Base-by-base conservation (phyloP, 2,113 vertebrate species). In the Pomatorhinus ruficollis region DNA sequence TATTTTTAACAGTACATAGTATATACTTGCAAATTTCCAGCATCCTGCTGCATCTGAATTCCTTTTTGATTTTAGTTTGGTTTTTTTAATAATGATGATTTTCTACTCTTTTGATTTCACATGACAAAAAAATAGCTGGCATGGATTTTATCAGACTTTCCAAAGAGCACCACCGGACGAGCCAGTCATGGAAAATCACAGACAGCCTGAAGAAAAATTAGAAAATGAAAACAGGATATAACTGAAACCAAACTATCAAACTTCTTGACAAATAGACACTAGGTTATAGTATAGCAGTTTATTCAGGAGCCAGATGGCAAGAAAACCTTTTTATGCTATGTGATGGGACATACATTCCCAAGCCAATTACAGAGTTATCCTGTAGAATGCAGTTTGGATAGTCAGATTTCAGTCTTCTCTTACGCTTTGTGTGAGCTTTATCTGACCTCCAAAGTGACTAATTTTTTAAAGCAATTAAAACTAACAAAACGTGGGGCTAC, bases 191-290 rank as follows among this genome's bases (percentile, higher is more conserved):
- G 82, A 91, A 95, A 91, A 94, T 77, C 64, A 80, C 45, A 85
- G 87, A 72, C 47, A 93, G 65, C 4, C 8, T 79, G n/a, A 85
- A 61, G 18, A 37, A 75, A 86, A 70, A 54, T 17, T 74, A 87
- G 49, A 76, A 89, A 88, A 88, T n/a, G 9, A 88, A 85, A 93
- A 61, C 25, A 63, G 45, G 63, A 88, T 96, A 59, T 95, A 93
- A 94, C 66, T 93, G 90, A 96, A 96, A 85, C 24, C 44, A 86
- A 59, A 83, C 59, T 83, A 86, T 79, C 59, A 83, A 88, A 47
- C 27, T 80, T 77, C 42, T 83, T 77, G 54, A 87, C 69, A 79
- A 78, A 84, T 16, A 85, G 75, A 45, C 53, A 25, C n/a, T 87
- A 69, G 33, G n/a, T 78, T 94, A 37, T 52, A 75, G 13, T 77